Conservation (phyloP, 2,113 vertebrate genomes). For the Hucho hucho region DNA sequence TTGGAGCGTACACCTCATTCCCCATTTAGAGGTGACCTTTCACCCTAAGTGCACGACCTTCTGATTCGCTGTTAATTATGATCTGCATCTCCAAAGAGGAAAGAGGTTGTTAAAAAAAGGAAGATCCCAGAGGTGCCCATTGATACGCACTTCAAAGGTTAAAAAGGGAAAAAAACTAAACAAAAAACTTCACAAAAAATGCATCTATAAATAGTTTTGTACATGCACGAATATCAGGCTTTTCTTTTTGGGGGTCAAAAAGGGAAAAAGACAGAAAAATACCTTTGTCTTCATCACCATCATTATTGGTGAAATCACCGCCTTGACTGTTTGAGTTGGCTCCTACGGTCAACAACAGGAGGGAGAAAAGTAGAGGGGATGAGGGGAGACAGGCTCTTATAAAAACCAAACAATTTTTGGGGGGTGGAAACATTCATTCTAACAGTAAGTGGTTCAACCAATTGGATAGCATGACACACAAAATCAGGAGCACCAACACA, state of each 20-base stretch:
- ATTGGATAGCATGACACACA: background rate
- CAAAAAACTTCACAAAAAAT: slow-evolving; percentile 58
- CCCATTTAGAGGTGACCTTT: slow-evolving; percentile 52
- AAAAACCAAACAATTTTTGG: background rate
- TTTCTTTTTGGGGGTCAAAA: slow-evolving; percentile 44
- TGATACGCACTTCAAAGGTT: slow-evolving; percentile 47
- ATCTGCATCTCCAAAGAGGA: slow-evolving; percentile 63
- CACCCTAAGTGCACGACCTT: slow-evolving; percentile 35
- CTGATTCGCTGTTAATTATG: slow-evolving; percentile 48
- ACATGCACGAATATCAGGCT: slow-evolving; percentile 82
- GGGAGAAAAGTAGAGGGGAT: slow-evolving; percentile 78
- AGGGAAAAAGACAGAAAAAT: slow-evolving; percentile 77
- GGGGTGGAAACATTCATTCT: background rate
- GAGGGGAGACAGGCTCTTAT: slow-evolving; percentile 53
- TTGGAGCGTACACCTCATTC: slow-evolving; percentile 45
- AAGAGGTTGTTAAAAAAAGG: slow-evolving; percentile 64
- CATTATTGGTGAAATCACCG: slow-evolving; percentile 90
- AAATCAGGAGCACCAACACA: too few species aligned
- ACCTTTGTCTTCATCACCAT: slow-evolving; percentile 87
- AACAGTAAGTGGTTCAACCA: background rate
- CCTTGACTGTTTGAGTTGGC: slow-evolving; percentile 85
- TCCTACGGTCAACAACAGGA: slow-evolving; percentile 83
- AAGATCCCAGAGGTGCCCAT: slow-evolving; percentile 60
- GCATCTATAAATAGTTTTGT: slow-evolving; percentile 56
- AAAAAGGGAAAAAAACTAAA: slow-evolving; percentile 32